A percentile compares a stretch with the other conserved stretches of the same genome.
Evolutionary conservation across 2,888 invertebrate genomes (phyloP).

Genomic region (Pseudolycoriella hygida): DNA sequence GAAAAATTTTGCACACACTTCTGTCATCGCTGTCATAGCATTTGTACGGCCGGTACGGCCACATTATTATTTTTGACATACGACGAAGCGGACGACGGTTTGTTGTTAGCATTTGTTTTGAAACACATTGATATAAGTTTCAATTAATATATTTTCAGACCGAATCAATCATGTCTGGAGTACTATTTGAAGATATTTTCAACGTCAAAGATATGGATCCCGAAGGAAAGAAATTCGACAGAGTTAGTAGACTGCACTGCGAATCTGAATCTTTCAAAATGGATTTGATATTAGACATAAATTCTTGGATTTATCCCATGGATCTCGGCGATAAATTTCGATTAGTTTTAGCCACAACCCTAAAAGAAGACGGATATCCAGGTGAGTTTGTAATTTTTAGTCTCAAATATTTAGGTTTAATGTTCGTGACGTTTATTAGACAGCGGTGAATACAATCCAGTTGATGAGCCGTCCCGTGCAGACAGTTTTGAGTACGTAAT

Average conservation of each 20-base stretch:
- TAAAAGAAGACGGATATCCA: slow-evolving; percentile 91
- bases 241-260: slow-evolving; percentile 89
- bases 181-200: slow-evolving; percentile 93
- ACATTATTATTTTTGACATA: no score
- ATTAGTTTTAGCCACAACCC: slow-evolving; percentile 81
- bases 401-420: background rate
- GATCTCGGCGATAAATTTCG: slow-evolving; percentile 72
- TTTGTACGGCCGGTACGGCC: no score
- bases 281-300: slow-evolving; percentile 96
- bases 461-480: slow-evolving; percentile 76
- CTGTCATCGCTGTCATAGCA: no score
- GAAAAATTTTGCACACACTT: no score
- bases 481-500: slow-evolving; percentile 99
- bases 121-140: no score
- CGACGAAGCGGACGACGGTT: no score
- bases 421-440: slow-evolving; percentile 31
- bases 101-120: no score
- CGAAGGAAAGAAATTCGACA: slow-evolving; percentile 96
- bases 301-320: slow-evolving; percentile 97
- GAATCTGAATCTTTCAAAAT: slow-evolving; percentile 99
- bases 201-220: slow-evolving; percentile 99
- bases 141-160: no score
- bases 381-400: slow-evolving; percentile 5
- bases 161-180: slow-evolving; percentile 71
- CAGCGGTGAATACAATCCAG: slow-evolving; percentile 85